These are phyloP conservation scores for Lordiphosa stackelbergi DNA, from an alignment of 1,140 invertebrate genomes.

Conservation along the genomic window DNA sequence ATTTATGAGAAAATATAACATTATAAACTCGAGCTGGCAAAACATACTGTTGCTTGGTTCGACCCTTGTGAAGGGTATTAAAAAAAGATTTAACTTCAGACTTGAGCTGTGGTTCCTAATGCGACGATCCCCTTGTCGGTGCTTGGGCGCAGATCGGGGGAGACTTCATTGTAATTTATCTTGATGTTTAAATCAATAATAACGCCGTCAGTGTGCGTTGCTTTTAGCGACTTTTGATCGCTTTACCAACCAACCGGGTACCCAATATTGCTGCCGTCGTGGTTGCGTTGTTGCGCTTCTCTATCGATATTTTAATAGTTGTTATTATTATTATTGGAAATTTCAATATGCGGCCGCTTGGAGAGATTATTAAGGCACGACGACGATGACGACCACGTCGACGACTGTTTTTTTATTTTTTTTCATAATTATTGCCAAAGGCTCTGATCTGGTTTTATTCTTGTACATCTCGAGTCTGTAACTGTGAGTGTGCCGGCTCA, in stretches of 20 bases:
- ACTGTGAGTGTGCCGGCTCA: conserved; percentile 24
- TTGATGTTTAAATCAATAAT: conserved; percentile 77
- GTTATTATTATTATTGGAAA: conserved; percentile 50
- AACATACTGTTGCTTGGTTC: too few relatives aligned
- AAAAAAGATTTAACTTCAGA: conserved; percentile 11
- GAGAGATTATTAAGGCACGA: conserved; percentile 63
- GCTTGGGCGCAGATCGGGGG: conserved; percentile 18
- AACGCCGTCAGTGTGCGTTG: conserved; percentile 69
- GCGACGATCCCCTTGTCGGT: conserved; percentile 9
- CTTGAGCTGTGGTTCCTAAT: conserved; percentile 24
- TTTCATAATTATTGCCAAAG: conserved; percentile 69
- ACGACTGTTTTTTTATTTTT: conserved; percentile 20
- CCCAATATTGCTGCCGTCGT: conserved; percentile 19
- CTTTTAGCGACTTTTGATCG: conserved; percentile 56
- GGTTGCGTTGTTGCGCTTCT: conserved; percentile 9
- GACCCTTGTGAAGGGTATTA: conserved; percentile 1
- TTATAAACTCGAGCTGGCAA: too few relatives aligned
- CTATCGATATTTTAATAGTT: conserved; percentile 46
- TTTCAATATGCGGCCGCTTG: conserved; percentile 65
- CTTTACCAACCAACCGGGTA: conserved; percentile 28
- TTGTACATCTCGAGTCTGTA: conserved; percentile 19
- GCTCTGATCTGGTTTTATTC: conserved; percentile 72
- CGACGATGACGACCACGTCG: conserved; percentile 34
- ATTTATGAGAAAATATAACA: too few relatives aligned
- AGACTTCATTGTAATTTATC: conserved; percentile 69